Conservation (phyloP, 2,797 vertebrate species). For the Tenualosa thibaudeaui region DNA sequence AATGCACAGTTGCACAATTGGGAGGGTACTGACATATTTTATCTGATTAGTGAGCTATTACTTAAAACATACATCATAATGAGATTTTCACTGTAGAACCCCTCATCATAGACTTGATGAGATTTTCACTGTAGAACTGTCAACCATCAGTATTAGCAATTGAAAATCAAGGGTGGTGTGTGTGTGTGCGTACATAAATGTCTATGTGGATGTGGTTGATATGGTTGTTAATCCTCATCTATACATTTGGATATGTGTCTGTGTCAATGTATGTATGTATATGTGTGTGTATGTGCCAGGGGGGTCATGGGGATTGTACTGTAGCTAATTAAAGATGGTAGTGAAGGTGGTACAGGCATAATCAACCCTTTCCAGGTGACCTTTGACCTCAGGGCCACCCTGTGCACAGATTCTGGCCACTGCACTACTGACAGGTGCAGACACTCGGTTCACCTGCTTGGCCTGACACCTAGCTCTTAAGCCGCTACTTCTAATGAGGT, state of each 20-base stretch:
- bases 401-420: too few relatives aligned
- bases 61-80: too few relatives aligned
- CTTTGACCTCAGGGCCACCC: neutral
- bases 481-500: conserved; percentile 30
- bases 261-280: neutral
- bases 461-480: conserved; percentile 29
- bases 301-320: neutral
- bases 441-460: neutral
- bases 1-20: too few relatives aligned
- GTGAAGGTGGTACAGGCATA: conserved; percentile 8
- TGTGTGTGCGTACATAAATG: neutral
- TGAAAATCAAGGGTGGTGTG: too few relatives aligned
- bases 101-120: too few relatives aligned
- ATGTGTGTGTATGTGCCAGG: neutral
- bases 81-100: too few relatives aligned
- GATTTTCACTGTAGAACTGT: too few relatives aligned
- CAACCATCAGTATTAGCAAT: too few relatives aligned
- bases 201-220: neutral
- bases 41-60: too few relatives aligned
- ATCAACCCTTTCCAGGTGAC: conserved; percentile 30
- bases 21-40: too few relatives aligned
- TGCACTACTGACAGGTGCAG: conserved; percentile 26
- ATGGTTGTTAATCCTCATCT: neutral
- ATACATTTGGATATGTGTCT: neutral
- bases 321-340: neutral